A percentile compares a stretch with the other conserved stretches of the same genome.
Evolutionary conservation across 2,888 invertebrate species (phyloP).

Genomic region (Pammene aurita): DNA sequence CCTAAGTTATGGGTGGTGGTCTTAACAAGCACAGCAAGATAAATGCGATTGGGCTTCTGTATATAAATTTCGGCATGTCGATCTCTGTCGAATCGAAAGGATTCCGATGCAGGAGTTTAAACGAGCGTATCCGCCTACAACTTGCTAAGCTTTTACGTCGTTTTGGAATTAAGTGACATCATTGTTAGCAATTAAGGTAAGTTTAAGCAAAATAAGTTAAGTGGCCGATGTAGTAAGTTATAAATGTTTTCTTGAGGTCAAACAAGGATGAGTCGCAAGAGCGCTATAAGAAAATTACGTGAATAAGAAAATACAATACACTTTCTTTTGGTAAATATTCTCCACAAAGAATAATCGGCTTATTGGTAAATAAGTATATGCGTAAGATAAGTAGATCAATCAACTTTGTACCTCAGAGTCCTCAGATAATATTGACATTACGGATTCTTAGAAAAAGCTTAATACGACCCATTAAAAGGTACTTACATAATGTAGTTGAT

Average conservation of each 20-base stretch:
- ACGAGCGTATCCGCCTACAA: background rate
- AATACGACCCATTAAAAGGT: no score
- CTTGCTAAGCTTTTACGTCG: background rate
- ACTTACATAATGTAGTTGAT: no score
- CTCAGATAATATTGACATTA: no score
- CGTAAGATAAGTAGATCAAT: no score
- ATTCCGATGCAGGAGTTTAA: background rate
- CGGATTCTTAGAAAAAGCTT: no score
- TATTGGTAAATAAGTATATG: no score
- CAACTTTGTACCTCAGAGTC: no score
- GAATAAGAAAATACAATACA: no score
- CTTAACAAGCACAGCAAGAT: conserved; percentile 51
- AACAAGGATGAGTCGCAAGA: background rate
- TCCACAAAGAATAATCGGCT: no score
- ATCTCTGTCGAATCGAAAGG: conserved; percentile 22
- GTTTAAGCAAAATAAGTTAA: conserved; percentile 23
- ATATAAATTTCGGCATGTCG: conserved; percentile 23
- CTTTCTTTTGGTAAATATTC: no score
- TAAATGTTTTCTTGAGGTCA: conserved; percentile 13
- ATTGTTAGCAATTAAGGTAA: conserved; percentile 24
- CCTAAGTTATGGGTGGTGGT: conserved; percentile 50
- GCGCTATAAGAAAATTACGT: no score
- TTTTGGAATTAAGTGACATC: background rate
- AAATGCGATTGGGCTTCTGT: conserved; percentile 37
- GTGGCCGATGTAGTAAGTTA: conserved; percentile 8